Percentiles rank a stretch among this genome's conserved stretches.
Evolutionary conservation across 92 coral and sea anemone species (phyloP).

Genomic region (Galaxea fascicularis): DNA sequence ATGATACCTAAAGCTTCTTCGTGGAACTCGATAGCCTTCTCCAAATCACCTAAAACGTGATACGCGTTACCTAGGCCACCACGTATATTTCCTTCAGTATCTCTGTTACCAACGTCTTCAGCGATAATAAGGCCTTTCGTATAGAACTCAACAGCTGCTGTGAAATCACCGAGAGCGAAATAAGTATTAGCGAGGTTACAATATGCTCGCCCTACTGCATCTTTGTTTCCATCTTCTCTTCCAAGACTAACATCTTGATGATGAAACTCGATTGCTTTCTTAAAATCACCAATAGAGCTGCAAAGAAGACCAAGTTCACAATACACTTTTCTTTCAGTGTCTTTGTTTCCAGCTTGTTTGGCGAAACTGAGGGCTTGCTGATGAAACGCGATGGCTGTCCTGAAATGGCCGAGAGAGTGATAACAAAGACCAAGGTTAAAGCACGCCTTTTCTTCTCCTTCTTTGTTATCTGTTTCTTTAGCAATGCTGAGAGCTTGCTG

Average conservation of each 20-base stretch:
- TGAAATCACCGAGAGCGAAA: background rate
- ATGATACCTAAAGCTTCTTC: background rate
- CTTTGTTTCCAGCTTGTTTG: background rate
- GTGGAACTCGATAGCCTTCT: constrained; percentile 17
- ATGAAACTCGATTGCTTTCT: background rate
- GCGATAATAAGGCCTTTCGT: background rate
- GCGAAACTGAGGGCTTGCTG: too few species aligned
- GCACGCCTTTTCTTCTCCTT: background rate
- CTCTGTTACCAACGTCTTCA: constrained; percentile 12
- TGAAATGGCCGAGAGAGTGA: background rate
- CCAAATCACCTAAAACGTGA: background rate
- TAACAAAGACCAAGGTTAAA: background rate
- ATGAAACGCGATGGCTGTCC: too few species aligned
- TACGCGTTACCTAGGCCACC: constrained; percentile 15
- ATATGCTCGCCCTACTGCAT: background rate
- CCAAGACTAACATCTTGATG: background rate
- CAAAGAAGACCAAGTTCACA: background rate
- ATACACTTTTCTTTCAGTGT: background rate
- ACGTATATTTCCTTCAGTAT: background rate
- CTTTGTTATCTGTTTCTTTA: background rate
- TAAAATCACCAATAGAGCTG: background rate
- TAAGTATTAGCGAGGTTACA: background rate
- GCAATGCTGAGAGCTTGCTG: background rate
- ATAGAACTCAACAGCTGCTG: constrained; percentile 24
- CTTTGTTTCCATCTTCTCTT: background rate